Evolutionary conservation across 2,888 invertebrate species (phyloP).

Genomic region (Pammene fasciana): DNA sequence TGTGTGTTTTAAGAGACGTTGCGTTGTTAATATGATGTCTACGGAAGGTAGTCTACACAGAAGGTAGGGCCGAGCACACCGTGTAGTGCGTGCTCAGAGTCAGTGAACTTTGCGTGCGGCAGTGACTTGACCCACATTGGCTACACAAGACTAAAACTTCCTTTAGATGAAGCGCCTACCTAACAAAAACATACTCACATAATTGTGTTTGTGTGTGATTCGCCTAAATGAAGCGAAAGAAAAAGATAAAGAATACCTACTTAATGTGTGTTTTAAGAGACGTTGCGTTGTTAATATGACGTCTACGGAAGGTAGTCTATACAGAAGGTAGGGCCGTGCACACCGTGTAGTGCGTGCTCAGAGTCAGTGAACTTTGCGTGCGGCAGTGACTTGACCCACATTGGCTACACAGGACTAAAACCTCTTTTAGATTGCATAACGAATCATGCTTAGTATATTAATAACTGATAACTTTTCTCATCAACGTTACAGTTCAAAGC

Average conservation of each 20-base stretch:
- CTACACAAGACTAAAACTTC: not conserved
- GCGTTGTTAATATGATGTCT: no score
- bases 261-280: no score
- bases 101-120: constrained; percentile 34
- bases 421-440: constrained; percentile 5
- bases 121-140: constrained; percentile 37
- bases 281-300: no score
- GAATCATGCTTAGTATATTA: not conserved
- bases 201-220: no score
- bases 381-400: constrained; percentile 37
- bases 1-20: no score
- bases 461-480: not conserved
- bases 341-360: constrained; percentile 33
- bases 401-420: not conserved
- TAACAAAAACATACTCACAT: no score
- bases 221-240: no score
- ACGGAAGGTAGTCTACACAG: not conserved
- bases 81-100: constrained; percentile 34
- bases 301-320: not conserved
- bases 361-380: constrained; percentile 33
- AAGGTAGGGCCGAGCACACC: not conserved
- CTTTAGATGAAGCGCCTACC: no score
- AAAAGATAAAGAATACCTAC: no score
- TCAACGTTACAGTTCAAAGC: not conserved
- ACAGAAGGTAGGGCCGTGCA: not conserved